Base-by-base conservation (phyloP, 2,797 vertebrate species). In the Sylvia borin region DNA sequence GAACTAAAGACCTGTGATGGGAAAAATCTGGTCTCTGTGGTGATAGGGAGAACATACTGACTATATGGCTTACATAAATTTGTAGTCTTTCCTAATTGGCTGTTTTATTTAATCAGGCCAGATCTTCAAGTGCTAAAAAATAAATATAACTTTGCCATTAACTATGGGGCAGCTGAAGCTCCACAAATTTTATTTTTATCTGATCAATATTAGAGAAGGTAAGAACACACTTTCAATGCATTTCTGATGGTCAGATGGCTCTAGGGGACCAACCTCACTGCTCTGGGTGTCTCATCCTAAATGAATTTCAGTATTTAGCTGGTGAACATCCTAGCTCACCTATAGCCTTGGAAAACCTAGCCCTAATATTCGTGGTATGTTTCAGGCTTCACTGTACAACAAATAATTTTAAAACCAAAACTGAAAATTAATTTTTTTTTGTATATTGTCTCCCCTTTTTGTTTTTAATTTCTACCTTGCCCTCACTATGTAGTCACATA, bases 71-170 rank as follows among this genome's bases (percentile, higher is more conserved):
- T 74, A 68, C 38, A 74, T 53, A 85, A 77, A 78, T 40, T 34
- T 31, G 9, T 68, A 72, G 54, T 45, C 71, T 79, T 80, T 66
- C 48, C 43, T 87, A 90, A 82, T 70, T 61, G 57, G 64, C 25
- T 48, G 67, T 88, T 92, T 92, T 76, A 85, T 64, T 79, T 95
- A 71, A 93, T 80, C 76, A 82, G 74, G 60, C 21, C 55, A 71
- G 67, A 87, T 87, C 77, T 85, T 89, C 64, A 85, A 84, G 67
- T 79, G 64, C 55, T 50, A 62, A 81, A 72, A 94, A 79, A 55
- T 60, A 82, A 90, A 79, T 51, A 84, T 58, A 91, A 50, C 47
- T 93, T 85, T n/a, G 72, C 42, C 50, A 54, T 64, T 88, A 91
- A 51, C n/a, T 72, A 7, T 42, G 68, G 14, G 45, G 45, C 45